A percentile compares a stretch with the other conserved stretches of the same genome.
Conservation (phyloP, 2,113 vertebrate genomes). For the Chaenocephalus aceratus region DNA sequence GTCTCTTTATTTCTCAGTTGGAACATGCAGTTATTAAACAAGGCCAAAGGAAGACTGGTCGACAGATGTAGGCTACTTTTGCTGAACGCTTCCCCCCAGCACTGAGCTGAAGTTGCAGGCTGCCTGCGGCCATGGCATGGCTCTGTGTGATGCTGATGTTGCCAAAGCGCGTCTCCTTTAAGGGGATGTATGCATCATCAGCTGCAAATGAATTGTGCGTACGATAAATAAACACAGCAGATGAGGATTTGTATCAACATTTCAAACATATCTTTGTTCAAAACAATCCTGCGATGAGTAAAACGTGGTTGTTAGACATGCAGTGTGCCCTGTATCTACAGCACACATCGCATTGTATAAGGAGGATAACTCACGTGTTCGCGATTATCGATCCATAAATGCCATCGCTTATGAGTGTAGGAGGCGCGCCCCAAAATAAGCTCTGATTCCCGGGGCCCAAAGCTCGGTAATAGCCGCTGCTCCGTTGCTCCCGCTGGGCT, state of each 20-base stretch:
- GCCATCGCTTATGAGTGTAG: slow-evolving; percentile 67
- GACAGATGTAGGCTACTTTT: slow-evolving; percentile 32
- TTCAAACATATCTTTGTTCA: background rate
- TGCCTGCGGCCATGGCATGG: slow-evolving; percentile 46
- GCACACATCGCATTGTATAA: slow-evolving; percentile 16
- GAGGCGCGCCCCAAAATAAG: slow-evolving; percentile 37
- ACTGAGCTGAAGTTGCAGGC: slow-evolving; percentile 57
- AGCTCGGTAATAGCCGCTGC: slow-evolving; percentile 49
- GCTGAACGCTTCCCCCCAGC: slow-evolving; percentile 37
- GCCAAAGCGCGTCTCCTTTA: slow-evolving; percentile 69
- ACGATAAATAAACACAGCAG: slow-evolving; percentile 31
- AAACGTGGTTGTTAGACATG: slow-evolving; percentile 71
- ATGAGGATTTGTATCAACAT: background rate
- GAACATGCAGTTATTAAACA: background rate
- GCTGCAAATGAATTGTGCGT: slow-evolving; percentile 40
- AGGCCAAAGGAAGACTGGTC: background rate
- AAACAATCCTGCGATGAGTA: slow-evolving; percentile 22
- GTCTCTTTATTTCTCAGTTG: background rate
- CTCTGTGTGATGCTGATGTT: slow-evolving; percentile 67
- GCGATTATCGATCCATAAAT: slow-evolving; percentile 69
- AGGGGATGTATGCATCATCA: slow-evolving; percentile 55
- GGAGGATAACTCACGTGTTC: slow-evolving; percentile 76
- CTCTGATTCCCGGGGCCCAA: slow-evolving; percentile 44
- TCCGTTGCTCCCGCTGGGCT: slow-evolving; percentile 35
- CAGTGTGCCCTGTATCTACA: slow-evolving; percentile 6